Evolutionary conservation across 2,113 vertebrate genomes (phyloP).

Genomic region (Heteronetta atricapilla): DNA sequence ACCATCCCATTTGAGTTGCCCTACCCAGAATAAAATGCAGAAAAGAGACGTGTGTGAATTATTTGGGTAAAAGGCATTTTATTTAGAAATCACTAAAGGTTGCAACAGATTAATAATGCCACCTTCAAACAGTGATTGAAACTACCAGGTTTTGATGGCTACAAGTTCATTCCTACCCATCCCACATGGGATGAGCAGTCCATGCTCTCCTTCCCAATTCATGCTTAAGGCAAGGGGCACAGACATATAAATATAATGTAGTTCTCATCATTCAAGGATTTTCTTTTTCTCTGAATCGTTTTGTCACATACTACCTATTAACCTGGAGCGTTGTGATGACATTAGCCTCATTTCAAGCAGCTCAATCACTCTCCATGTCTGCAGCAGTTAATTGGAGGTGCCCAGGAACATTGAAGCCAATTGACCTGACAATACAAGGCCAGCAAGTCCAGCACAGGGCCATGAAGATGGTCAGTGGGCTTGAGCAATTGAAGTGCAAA

Average conservation of each 20-base stretch:
- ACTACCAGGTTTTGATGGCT: neutral
- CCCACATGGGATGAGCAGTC: neutral
- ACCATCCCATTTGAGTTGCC: neutral
- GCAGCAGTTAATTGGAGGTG: neutral
- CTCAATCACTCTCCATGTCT: neutral
- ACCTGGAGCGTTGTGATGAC: neutral
- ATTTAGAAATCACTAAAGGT: neutral
- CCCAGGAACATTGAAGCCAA: neutral
- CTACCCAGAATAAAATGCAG: neutral
- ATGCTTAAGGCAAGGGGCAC: neutral
- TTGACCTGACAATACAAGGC: neutral
- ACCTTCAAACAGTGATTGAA: neutral
- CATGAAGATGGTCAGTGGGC: neutral
- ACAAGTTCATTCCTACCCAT: neutral
- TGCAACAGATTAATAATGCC: neutral
- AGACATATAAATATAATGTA: neutral
- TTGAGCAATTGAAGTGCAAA: neutral
- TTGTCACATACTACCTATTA: neutral
- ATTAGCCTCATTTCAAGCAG: neutral
- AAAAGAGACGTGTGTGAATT: neutral
- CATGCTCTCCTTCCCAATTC: neutral
- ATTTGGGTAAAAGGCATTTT: neutral
- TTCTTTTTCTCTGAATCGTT: neutral
- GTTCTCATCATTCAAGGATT: neutral
- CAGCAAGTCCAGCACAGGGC: neutral